Conservation (phyloP, 2,797 vertebrate genomes). For the Champsocephalus gunnari region DNA sequence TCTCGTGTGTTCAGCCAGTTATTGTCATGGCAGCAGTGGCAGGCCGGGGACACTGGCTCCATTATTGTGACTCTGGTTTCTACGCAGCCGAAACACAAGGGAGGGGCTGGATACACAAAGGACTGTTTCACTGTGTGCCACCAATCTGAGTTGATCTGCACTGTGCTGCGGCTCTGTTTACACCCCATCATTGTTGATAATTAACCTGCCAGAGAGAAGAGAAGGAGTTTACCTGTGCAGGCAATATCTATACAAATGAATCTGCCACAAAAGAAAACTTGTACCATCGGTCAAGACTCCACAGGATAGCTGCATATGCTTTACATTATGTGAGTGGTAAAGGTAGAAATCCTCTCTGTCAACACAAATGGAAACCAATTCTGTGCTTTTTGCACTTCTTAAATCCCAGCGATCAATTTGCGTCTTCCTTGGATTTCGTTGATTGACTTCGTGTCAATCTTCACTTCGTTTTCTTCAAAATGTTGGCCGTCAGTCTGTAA, state of each 20-base stretch:
- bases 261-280: not conserved
- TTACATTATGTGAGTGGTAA: not conserved
- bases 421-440: not conserved
- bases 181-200: slow-evolving; percentile 32
- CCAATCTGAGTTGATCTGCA: slow-evolving; percentile 54
- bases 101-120: slow-evolving; percentile 72
- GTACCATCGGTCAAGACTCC: not conserved
- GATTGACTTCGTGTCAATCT: slow-evolving; percentile 12
- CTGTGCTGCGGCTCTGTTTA: slow-evolving; percentile 51
- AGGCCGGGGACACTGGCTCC: slow-evolving; percentile 75
- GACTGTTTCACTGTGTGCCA: slow-evolving; percentile 55
- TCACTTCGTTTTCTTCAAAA: not conserved
- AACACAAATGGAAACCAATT: slow-evolving; percentile 3
- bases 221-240: slow-evolving; percentile 19
- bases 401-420: slow-evolving; percentile 7
- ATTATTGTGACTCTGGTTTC: slow-evolving; percentile 77
- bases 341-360: not conserved
- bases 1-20: slow-evolving; percentile 59
- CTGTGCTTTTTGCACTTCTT: slow-evolving; percentile 5
- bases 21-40: slow-evolving; percentile 79
- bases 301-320: not conserved
- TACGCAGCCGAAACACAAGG: slow-evolving; percentile 58
- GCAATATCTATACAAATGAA: not conserved
- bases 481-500: not conserved
- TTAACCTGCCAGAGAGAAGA: slow-evolving; percentile 23